Percentiles rank a stretch among this genome's conserved stretches.
These are phyloP conservation scores for Oreonectes daqikongensis DNA, from an alignment of 2,797 vertebrate species.

Conservation along the genomic window DNA sequence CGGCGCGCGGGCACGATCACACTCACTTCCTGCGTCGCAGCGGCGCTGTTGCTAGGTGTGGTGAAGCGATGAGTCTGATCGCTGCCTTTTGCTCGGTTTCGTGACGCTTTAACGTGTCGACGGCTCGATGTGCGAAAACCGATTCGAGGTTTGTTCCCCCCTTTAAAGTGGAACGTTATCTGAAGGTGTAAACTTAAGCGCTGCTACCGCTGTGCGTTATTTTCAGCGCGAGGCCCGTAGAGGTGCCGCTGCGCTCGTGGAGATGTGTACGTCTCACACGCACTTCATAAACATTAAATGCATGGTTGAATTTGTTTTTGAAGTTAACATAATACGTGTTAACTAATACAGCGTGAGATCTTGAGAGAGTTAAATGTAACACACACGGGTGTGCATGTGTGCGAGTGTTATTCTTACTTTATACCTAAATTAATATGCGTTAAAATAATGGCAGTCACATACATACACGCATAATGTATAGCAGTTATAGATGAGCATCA, in stretches of 20 bases:
- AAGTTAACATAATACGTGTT: neutral
- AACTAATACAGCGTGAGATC: neutral
- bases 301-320: neutral
- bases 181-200: constrained; percentile 7
- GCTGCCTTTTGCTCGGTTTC: constrained; percentile 26
- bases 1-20: constrained; percentile 69
- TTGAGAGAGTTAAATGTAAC: neutral
- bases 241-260: neutral
- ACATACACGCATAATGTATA: neutral
- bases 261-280: neutral
- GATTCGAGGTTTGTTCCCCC: neutral
- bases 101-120: neutral
- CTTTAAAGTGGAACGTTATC: neutral
- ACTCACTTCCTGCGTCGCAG: constrained; percentile 84
- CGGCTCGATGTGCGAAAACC: too few species aligned
- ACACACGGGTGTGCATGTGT: neutral
- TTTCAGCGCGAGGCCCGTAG: constrained; percentile 18
- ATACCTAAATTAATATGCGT: neutral
- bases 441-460: neutral
- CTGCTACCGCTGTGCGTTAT: neutral
- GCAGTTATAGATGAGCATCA: neutral
- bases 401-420: neutral
- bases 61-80: constrained; percentile 58
- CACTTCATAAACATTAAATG: neutral
- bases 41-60: constrained; percentile 85